phyloP scores from a whole-genome alignment of 2,888 invertebrate species.

The Cosmorhoe ocellata region DNA sequence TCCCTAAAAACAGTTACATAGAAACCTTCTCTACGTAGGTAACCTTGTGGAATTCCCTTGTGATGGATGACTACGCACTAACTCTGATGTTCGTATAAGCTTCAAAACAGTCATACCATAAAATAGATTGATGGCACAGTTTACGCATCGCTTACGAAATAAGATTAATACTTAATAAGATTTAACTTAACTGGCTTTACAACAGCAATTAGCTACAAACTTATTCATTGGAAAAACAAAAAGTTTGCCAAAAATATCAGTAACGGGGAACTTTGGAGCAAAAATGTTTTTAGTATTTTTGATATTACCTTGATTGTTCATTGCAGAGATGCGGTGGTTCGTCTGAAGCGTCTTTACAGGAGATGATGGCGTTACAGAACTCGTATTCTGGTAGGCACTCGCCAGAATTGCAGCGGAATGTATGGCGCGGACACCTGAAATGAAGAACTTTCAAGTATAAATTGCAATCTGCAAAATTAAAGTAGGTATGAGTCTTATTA shows the following conservation, averaged over 20 bases:
- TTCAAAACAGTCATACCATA: conserved; percentile 3
- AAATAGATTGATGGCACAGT: conserved; percentile 12
- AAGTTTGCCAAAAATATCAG: conserved; percentile 7
- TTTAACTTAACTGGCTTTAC: not conserved
- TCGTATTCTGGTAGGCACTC: conserved; percentile 95
- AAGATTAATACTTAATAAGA: not conserved
- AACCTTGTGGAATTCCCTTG: conserved; percentile 22
- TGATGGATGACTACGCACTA: conserved; percentile 20
- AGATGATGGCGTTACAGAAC: conserved; percentile 94
- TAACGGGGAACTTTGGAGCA: not conserved
- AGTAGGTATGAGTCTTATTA: no score
- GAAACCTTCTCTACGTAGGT: not conserved
- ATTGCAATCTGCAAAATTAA: no score
- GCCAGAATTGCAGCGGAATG: conserved; percentile 92
- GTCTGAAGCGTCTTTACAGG: conserved; percentile 94
- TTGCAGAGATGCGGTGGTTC: conserved; percentile 91
- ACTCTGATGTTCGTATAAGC: not conserved
- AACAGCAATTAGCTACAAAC: no score
- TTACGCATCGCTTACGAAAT: not conserved
- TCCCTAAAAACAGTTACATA: conserved; percentile 28
- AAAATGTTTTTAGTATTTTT: not conserved
- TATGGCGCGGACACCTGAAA: conserved; percentile 88
- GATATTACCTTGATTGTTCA: conserved; percentile 75
- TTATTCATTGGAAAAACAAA: no score
- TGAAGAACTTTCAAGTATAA: not conserved